These are phyloP conservation scores for Brenthis daphne DNA, from an alignment of 2,888 invertebrate species.

Conservation along the genomic window DNA sequence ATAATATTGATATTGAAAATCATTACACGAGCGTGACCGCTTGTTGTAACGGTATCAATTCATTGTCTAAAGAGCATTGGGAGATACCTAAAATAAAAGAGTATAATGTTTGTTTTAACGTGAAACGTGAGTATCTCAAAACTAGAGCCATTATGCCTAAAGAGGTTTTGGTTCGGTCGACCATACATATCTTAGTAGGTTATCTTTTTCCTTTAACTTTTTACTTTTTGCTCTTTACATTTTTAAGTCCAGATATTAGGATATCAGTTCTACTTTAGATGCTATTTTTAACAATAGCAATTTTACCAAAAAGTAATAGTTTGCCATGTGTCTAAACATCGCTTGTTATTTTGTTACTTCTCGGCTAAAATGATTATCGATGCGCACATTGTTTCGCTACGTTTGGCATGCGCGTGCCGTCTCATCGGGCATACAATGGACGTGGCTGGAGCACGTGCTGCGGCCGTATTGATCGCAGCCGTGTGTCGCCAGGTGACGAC, in stretches of 20 bases:
- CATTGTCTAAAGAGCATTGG: constrained; percentile 42
- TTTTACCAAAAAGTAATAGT: too few relatives aligned
- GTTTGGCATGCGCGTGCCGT: constrained; percentile 69
- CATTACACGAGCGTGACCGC: constrained; percentile 56
- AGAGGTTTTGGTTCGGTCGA: constrained; percentile 5
- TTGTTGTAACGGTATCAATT: constrained; percentile 48
- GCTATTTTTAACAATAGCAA: too few relatives aligned
- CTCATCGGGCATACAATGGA: constrained; percentile 75
- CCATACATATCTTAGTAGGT: neutral
- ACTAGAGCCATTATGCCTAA: constrained; percentile 13
- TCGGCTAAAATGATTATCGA: constrained; percentile 70
- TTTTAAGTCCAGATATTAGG: too few relatives aligned
- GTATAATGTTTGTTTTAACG: constrained; percentile 29
- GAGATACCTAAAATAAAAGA: constrained; percentile 25
- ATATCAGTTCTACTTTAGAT: too few relatives aligned
- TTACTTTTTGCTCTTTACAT: too few relatives aligned
- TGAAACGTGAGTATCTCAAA: constrained; percentile 30
- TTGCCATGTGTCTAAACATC: neutral
- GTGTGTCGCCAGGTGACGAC: constrained; percentile 66
- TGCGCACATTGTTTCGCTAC: constrained; percentile 72
- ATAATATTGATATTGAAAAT: constrained; percentile 60
- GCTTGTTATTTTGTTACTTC: constrained; percentile 34
- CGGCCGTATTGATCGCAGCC: constrained; percentile 66
- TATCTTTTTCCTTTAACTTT: too few relatives aligned
- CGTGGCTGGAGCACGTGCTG: constrained; percentile 75